Conservation (phyloP, 2,113 vertebrate genomes). For the Melanotaenia duboulayi region DNA sequence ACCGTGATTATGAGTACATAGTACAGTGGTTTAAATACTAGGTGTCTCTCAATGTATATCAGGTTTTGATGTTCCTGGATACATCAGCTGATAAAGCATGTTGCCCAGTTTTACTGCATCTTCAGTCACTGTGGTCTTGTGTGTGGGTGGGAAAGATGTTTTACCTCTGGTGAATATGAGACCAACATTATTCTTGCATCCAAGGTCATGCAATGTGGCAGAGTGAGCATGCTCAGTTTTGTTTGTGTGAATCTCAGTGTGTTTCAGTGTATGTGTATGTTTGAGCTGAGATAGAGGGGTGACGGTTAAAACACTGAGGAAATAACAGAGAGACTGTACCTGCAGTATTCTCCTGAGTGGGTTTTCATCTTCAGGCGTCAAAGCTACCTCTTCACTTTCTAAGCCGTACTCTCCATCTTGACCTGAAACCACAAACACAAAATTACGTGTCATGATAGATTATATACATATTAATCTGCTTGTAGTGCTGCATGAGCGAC, state of each 20-base stretch:
- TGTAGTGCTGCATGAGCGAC: constrained; percentile 46
- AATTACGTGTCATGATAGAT: constrained; percentile 34
- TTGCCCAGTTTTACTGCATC: constrained; percentile 18
- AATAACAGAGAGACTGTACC: constrained; percentile 65
- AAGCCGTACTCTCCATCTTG: constrained; percentile 79
- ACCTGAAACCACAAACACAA: constrained; percentile 65
- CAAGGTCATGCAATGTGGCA: constrained; percentile 70
- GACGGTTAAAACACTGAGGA: constrained; percentile 26
- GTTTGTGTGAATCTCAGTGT: constrained; percentile 33
- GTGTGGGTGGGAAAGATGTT: constrained; percentile 52
- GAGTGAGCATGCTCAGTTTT: constrained; percentile 46
- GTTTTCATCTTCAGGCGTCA: constrained; percentile 83
- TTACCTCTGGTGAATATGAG: constrained; percentile 68
- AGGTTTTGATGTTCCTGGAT: constrained; percentile 20
- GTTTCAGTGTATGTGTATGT: constrained; percentile 16
- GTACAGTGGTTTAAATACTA: not conserved
- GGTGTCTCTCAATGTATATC: not conserved
- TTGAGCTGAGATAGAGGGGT: constrained; percentile 5
- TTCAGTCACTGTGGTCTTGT: constrained; percentile 23
- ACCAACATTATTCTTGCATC: constrained; percentile 63
- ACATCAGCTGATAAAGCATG: constrained; percentile 19
- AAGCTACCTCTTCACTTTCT: constrained; percentile 79
- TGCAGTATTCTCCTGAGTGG: constrained; percentile 86
- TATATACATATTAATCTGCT: constrained; percentile 40
- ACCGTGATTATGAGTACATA: not conserved